A percentile compares a stretch with the other conserved stretches of the same genome.
phyloP scores from a whole-genome alignment of 1,140 invertebrate species.

The Drosophila virilis region DNA sequence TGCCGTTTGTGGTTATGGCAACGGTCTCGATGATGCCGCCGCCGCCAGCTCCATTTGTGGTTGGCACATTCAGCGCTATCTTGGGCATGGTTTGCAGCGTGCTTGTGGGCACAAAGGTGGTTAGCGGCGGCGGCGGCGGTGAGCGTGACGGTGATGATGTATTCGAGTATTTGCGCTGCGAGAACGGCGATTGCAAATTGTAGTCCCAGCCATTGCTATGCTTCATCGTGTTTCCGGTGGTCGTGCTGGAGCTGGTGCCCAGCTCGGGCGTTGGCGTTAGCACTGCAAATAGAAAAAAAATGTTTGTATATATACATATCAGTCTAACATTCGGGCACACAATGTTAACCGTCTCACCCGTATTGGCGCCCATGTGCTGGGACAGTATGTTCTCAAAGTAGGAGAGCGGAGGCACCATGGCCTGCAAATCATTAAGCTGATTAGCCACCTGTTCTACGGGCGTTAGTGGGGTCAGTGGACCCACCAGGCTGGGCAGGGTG shows the following conservation, averaged over 20 bases:
- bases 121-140: constrained; percentile 47
- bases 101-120: constrained; percentile 61
- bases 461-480: constrained; percentile 73
- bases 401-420: constrained; percentile 74
- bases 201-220: constrained; percentile 83
- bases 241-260: constrained; percentile 70
- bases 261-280: constrained; percentile 67
- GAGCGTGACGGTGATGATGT: constrained; percentile 52
- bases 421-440: constrained; percentile 79
- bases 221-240: constrained; percentile 69
- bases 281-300: constrained; percentile 27
- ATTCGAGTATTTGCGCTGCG: constrained; percentile 73
- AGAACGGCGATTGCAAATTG: constrained; percentile 77
- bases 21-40: constrained; percentile 66
- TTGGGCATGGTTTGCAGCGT: constrained; percentile 65
- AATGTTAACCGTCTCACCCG: constrained; percentile 26
- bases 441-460: constrained; percentile 80
- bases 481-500: constrained; percentile 72
- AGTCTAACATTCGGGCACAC: neutral
- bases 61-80: constrained; percentile 61
- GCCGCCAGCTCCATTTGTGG: neutral
- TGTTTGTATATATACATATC: neutral
- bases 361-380: constrained; percentile 67
- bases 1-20: constrained; percentile 75
- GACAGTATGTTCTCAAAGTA: constrained; percentile 82